Percentiles rank a stretch among this genome's conserved stretches.
phyloP scores from a whole-genome alignment of 2,888 invertebrate species.

The Andrena trimmerana region DNA sequence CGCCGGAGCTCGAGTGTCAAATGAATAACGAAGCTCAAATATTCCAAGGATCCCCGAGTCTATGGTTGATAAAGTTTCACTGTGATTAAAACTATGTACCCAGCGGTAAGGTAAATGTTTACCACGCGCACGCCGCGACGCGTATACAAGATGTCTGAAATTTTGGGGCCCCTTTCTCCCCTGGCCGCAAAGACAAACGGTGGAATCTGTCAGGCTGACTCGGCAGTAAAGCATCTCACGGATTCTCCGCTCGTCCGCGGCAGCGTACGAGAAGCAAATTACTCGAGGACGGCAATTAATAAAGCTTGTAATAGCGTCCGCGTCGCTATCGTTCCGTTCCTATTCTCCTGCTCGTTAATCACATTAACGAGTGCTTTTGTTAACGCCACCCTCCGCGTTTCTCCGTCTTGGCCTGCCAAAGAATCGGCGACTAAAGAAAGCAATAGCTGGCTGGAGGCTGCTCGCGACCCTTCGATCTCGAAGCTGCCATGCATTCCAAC shows the following conservation, averaged over 20 bases:
- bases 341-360: conserved; percentile 80
- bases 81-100: neutral
- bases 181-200: conserved; percentile 48
- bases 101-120: conserved; percentile 32
- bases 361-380: conserved; percentile 84
- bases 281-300: conserved; percentile 84
- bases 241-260: conserved; percentile 49
- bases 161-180: conserved; percentile 16
- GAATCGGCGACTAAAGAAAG: conserved; percentile 19
- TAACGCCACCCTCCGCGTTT: conserved; percentile 67
- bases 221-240: conserved; percentile 51
- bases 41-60: neutral
- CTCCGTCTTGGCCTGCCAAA: neutral
- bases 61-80: neutral
- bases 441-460: neutral
- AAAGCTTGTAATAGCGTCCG: conserved; percentile 82
- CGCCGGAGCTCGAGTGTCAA: neutral
- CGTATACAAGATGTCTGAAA: conserved; percentile 35
- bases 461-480: neutral
- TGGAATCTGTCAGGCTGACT: conserved; percentile 53
- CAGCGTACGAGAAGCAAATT: conserved; percentile 78
- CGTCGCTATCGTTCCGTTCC: conserved; percentile 71
- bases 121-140: conserved; percentile 8
- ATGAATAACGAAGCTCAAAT: neutral
- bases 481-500: neutral